A percentile compares a stretch with the other conserved stretches of the same genome.
These are phyloP conservation scores for Thaleichthys pacificus DNA, from an alignment of 2,797 vertebrate genomes.

Conservation along the genomic window DNA sequence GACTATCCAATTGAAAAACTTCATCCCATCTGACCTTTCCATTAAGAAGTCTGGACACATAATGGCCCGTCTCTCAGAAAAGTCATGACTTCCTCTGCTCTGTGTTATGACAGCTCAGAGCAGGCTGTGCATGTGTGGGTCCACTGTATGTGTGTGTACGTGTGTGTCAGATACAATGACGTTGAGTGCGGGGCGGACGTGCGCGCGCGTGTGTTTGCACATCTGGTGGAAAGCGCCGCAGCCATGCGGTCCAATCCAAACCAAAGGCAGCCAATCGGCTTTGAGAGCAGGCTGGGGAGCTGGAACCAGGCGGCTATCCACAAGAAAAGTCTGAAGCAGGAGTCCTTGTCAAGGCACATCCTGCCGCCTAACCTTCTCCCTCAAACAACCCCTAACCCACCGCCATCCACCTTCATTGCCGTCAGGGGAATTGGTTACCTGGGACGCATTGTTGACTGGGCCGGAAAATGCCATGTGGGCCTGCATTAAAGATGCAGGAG, in stretches of 20 bases:
- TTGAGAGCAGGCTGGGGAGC: constrained; percentile 9
- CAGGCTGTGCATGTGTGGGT: not conserved
- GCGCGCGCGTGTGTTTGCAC: constrained; percentile 17
- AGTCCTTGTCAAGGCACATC: constrained; percentile 23
- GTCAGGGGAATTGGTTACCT: constrained; percentile 53
- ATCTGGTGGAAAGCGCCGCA: constrained; percentile 22
- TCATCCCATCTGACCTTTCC: not conserved
- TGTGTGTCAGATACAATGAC: not conserved
- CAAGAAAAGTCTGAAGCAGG: constrained; percentile 27
- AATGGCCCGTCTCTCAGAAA: not conserved
- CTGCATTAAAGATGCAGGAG: constrained; percentile 57
- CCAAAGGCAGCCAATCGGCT: constrained; percentile 10
- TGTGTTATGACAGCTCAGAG: not conserved
- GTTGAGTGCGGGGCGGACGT: not conserved
- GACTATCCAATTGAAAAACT: not conserved
- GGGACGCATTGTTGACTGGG: constrained; percentile 41
- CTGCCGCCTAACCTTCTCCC: constrained; percentile 19
- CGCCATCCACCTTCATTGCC: constrained; percentile 32
- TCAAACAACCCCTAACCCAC: constrained; percentile 16
- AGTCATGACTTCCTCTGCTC: not conserved
- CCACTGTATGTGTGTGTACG: not conserved
- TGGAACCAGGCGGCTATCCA: constrained; percentile 28
- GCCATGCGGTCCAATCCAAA: constrained; percentile 11
- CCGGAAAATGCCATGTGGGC: constrained; percentile 32
- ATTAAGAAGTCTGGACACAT: not conserved